Base-by-base conservation (phyloP, 2,797 vertebrate species). In the Cyprinodon diabolis region DNA sequence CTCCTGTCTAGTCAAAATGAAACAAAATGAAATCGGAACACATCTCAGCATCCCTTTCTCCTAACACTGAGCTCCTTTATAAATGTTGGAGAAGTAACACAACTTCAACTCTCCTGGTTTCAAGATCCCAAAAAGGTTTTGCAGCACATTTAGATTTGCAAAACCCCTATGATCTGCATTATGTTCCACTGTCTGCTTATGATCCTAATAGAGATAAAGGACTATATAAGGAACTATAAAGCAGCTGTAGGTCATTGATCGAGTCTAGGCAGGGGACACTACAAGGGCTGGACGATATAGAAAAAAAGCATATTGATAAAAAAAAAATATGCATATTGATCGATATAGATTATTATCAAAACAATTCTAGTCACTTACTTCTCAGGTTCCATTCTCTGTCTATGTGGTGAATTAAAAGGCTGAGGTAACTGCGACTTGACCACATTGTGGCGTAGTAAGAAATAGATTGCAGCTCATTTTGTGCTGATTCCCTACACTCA, bases 211-310 rank as follows among this genome's bases (percentile, higher is more conserved):
- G 57, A 74, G 67, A 83, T n/a, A 54, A 69, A 17, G 56, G 48
- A 56, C 79, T 48, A 82, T 80, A 68, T 74, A 79, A 84, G 86
- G 85, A 84, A 84, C 78, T 79, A 78, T 76, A 82, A 79, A 81
- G 69, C 84, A 90, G 90, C 92, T 89, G 80, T 75, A 84, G 72
- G 79, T 84, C 77, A 69, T 37, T 40, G 73, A 71, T 65, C 54
- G 72, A 70, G 71, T 77, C n/a, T 79, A 75, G 66, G 40, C 21
- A 4, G 55, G 81, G 76, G 76, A 86, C 82, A 75, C 30, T 30
- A 30, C 30, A 30, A 30, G 30, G 30, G 30, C 30, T 30, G 30
- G 30, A 30, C 30, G 30, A 30, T 30, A 30, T 30, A 30, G 30
- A 30, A 30, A 30, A 30, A 30, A 30, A 30, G 30, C 30, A 30